A percentile compares a stretch with the other conserved stretches of the same genome.
phyloP scores from a whole-genome alignment of 2,113 vertebrate species.

The Gallinago media region DNA sequence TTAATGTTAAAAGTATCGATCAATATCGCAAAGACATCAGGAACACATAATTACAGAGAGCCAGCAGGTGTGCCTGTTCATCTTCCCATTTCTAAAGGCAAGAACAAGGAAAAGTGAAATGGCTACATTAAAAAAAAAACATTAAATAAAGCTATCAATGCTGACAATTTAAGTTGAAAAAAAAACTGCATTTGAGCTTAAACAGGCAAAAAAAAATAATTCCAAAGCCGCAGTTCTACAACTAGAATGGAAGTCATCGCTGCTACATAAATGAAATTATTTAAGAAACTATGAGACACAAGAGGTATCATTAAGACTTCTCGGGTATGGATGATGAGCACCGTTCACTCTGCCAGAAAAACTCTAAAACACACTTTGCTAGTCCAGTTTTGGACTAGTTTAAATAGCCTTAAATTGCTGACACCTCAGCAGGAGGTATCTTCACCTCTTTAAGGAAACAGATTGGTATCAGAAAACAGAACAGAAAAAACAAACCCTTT shows the following conservation, averaged over 20 bases:
- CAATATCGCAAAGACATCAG: background rate
- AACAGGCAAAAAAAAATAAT: background rate
- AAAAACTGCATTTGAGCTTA: background rate
- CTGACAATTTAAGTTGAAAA: background rate
- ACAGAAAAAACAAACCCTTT: background rate
- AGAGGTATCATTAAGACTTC: background rate
- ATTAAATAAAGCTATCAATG: background rate
- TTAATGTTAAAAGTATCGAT: background rate
- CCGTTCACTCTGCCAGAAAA: background rate
- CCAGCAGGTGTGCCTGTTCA: background rate
- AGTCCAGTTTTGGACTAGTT: background rate
- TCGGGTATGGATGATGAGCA: accelerated
- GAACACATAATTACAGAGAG: background rate
- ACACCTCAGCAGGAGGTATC: background rate
- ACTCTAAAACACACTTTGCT: background rate
- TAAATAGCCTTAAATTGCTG: background rate
- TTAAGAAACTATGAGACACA: background rate
- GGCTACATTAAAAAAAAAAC: background rate
- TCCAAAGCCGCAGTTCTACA: background rate
- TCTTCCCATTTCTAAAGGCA: background rate
- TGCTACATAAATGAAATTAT: background rate
- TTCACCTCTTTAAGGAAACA: background rate
- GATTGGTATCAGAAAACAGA: background rate
- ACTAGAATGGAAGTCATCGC: background rate
- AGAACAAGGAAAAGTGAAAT: background rate